Base-by-base conservation (phyloP, 1,140 invertebrate genomes). In the Polypedilum pembai region DNA sequence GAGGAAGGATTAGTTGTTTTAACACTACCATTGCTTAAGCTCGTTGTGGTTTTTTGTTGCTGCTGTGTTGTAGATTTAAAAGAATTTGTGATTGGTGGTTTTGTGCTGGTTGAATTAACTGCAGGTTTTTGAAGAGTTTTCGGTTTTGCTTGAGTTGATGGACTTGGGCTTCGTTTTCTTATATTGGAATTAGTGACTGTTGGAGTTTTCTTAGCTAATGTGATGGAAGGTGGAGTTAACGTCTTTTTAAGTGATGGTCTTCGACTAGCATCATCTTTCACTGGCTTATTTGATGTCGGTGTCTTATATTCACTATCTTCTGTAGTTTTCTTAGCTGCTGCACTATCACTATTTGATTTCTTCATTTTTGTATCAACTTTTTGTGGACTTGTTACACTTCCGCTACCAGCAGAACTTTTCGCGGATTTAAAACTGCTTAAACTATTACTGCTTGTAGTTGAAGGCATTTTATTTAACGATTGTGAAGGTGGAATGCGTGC, bases 401-500 rank as follows among this genome's bases (percentile, higher is more conserved):
- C n/a, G 33, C 41, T 17, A 72, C 75, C 72, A 40, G 41, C 45
- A 74, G 74, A 69, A 40, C 74, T 69, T 65, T 66, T 40, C 1
- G 41, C 65, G 4, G 65, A 69, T 20, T 69, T 73, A 63, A 41
- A 45, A 75, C 73, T 75, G 72, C 74, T 73, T 74, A 75, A 74
- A 69, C 75, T 76, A 56, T 76, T 41, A 65, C 74, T 76, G 10
- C 74, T 69, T 24, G 76, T 75, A 21, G 75, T 76, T 17, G 74
- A 73, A 7, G 74, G 76, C 15, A 77, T 75, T 73, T 77, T 77
- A 75, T 79, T 81, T 1, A 82, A 83, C 0, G 87, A 86, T 66
- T 85, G 82, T 75, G 90, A 91, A 3, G 91, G 84, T 3, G 87
- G 87, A 4, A 90, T 90, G 0, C 91, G 89, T 10, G 81, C 84